Evolutionary conservation across 2,888 invertebrate species (phyloP), one percentile per base, ranked within the genome.

Genomic region (Laspeyria flexula): DNA sequence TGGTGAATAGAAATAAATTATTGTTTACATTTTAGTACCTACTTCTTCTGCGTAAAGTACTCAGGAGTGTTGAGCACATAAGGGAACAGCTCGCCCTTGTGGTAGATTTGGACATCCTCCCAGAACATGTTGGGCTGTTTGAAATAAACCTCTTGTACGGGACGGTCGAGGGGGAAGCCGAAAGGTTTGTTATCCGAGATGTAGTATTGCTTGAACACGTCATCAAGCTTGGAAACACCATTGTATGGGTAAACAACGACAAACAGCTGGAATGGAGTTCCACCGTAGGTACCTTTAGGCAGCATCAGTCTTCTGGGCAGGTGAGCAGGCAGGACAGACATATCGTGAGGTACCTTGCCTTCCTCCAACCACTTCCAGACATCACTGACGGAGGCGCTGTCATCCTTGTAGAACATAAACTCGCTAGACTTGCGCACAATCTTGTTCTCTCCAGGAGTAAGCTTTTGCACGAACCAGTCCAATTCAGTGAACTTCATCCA

Each of bases 291-390:
- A 75, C 97, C 97, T 77, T 93, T 95, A 34, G 97, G 96, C 54
- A 97, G 81, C 73, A 96, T 85, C 41, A 96, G 87, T 61, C 96
- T 94, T 51, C 94, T 92, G 1, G 96, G 96, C 87, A 95, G 93
- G 43, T 93, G 93, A 59, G 93, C 94, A 67, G 94, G 90, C 33
- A 90, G 83, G 56, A 92, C 89, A 44, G 88, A 88, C 80, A 92
- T 91, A 62, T 94, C 92, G 62, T 88, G 66, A 10, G 93, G 93
- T 71, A 95, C 91, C 59, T 86, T 70, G 38, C 80, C 79, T 60
- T 95, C 93, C 11, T 90, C 83, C 64, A 95, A 86, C 39, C 95
- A 89, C 52, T 93, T 91, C 79, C 93, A 93, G 43, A 96, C 84
- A 48, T 95, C 91, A 25, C 89, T 86, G 71, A 93, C 92, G n/a